Conservation (phyloP, 2,113 vertebrate species). For the Noctilio leporinus region DNA sequence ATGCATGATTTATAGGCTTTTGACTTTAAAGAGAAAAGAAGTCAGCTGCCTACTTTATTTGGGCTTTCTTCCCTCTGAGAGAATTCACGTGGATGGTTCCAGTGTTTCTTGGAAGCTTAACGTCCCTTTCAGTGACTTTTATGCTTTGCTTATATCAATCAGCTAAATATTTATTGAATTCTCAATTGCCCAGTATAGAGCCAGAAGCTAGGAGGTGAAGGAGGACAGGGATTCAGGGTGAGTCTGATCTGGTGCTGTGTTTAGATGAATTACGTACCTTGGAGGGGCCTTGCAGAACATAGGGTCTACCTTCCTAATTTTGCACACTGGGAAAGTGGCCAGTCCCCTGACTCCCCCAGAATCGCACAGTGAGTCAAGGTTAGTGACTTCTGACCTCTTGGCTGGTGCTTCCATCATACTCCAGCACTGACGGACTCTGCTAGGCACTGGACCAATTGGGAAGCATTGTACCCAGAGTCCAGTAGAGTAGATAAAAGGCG, state of each 20-base stretch:
- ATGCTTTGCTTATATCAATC: constrained; percentile 50
- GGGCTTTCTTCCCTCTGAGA: constrained; percentile 45
- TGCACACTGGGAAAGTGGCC: neutral
- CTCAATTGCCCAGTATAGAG: constrained; percentile 14
- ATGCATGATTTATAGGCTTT: constrained; percentile 80
- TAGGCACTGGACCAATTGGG: neutral
- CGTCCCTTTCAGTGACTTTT: constrained; percentile 66
- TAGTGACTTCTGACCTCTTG: neutral
- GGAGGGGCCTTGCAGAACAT: neutral
- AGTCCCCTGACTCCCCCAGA: neutral
- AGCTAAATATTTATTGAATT: constrained; percentile 55
- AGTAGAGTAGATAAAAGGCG: neutral
- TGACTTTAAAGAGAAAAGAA: constrained; percentile 57
- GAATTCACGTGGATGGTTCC: constrained; percentile 74
- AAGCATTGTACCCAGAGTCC: neutral
- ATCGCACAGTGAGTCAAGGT: neutral
- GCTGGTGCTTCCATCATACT: neutral
- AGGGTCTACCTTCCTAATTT: neutral
- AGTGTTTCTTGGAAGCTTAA: constrained; percentile 58
- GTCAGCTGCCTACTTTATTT: constrained; percentile 69
- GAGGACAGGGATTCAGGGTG: neutral
- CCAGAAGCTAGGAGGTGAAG: neutral
- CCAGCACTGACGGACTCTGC: neutral
- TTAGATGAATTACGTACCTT: neutral
- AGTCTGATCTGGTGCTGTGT: neutral